Percentiles rank a stretch among this genome's conserved stretches.
These are phyloP conservation scores for Cydia splendana DNA, from an alignment of 1,140 invertebrate genomes.

Conservation along the genomic window DNA sequence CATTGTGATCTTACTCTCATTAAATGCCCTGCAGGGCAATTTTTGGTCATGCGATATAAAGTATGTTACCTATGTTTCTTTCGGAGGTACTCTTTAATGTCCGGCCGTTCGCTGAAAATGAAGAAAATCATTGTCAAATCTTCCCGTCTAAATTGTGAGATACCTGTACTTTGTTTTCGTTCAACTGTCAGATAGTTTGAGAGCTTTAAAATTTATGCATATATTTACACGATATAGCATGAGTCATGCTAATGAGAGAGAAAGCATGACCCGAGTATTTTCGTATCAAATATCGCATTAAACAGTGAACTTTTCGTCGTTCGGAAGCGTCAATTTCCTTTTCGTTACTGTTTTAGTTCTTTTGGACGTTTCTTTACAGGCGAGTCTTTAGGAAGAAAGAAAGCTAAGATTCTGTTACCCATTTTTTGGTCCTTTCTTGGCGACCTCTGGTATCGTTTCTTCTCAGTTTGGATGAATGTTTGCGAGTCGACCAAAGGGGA, in stretches of 20 bases:
- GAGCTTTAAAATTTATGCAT: slow-evolving; percentile 12
- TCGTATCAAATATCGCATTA: neutral
- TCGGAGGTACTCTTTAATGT: slow-evolving; percentile 40
- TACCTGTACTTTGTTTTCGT: neutral
- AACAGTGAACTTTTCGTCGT: neutral
- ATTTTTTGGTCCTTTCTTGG: slow-evolving; percentile 46
- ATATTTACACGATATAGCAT: neutral
- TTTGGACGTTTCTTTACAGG: neutral
- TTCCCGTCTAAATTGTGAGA: slow-evolving; percentile 34
- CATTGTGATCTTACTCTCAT: neutral
- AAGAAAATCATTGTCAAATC: slow-evolving; percentile 37
- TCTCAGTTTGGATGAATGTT: slow-evolving; percentile 35
- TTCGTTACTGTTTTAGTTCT: slow-evolving; percentile 24
- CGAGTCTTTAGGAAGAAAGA: slow-evolving; percentile 22
- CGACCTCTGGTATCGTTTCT: slow-evolving; percentile 17
- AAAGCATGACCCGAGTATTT: neutral
- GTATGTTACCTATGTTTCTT: slow-evolving; percentile 51
- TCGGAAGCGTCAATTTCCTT: slow-evolving; percentile 34
- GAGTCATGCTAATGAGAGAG: neutral
- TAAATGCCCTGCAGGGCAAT: neutral
- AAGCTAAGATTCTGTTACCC: slow-evolving; percentile 45
- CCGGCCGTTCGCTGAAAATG: slow-evolving; percentile 51
- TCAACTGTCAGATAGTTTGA: neutral
- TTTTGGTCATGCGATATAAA: neutral
- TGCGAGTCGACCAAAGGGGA: slow-evolving; percentile 34